Evolutionary conservation across 2,797 vertebrate species (phyloP).

Genomic region (Ptychadena robeensis): DNA sequence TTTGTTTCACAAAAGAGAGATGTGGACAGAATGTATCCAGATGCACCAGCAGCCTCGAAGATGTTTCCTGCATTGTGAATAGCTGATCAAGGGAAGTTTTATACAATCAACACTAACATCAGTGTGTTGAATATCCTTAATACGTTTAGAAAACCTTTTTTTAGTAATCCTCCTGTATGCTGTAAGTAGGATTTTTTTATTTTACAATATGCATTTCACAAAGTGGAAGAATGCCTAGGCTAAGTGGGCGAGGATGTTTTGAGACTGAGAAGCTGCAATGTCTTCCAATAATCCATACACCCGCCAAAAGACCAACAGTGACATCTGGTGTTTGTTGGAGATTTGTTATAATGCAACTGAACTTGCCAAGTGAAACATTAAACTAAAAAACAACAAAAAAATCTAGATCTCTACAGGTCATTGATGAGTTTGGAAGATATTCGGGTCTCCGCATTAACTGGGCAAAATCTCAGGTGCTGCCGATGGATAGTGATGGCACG

Average conservation of each 20-base stretch:
- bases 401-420: no score
- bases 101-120: neutral
- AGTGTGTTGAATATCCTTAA: no score
- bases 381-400: no score
- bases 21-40: neutral
- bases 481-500: no score
- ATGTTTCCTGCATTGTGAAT: neutral
- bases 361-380: no score
- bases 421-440: no score
- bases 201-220: neutral
- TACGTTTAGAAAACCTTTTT: no score
- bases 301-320: conserved; percentile 11
- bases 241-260: neutral
- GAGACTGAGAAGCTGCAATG: neutral
- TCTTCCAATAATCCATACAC: neutral
- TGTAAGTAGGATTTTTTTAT: neutral
- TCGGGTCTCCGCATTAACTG: no score
- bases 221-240: neutral
- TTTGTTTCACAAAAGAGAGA: neutral
- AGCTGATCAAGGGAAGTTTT: neutral
- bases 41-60: neutral
- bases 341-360: no score
- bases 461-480: no score
- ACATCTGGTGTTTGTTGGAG: conserved; percentile 31
- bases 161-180: neutral